Evolutionary conservation across 2,888 invertebrate genomes (phyloP).

Genomic region (Paralinhomoeus sp.): DNA sequence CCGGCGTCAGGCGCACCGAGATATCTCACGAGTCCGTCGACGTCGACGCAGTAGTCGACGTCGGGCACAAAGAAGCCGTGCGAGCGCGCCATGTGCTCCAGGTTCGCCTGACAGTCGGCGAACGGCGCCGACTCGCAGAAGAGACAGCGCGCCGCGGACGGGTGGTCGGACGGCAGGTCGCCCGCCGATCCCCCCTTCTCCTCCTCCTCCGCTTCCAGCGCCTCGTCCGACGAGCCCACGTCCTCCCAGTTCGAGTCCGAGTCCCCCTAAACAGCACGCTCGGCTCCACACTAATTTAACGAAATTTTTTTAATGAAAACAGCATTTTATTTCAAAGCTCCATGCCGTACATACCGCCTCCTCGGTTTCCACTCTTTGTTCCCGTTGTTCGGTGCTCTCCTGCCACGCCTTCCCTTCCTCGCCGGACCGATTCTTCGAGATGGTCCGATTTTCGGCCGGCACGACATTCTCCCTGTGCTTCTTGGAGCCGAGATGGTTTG

Average conservation of each 20-base stretch:
- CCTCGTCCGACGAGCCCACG: no score
- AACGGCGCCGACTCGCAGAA: not conserved
- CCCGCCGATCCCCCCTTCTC: not conserved
- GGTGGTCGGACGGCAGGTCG: not conserved
- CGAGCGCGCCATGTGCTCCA: conserved; percentile 66
- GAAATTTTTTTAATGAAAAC: no score
- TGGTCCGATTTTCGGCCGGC: not conserved
- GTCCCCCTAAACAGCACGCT: no score
- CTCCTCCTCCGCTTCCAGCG: no score
- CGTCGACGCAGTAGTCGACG: conserved; percentile 59
- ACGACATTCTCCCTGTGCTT: conserved; percentile 41
- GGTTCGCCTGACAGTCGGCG: conserved; percentile 41
- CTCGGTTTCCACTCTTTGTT: not conserved
- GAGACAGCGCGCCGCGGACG: not conserved
- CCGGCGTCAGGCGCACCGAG: conserved; percentile 32
- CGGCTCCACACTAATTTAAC: no score
- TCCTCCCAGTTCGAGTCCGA: no score
- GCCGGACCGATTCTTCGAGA: no score
- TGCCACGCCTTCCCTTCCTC: no score
- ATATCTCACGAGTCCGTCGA: conserved; percentile 61
- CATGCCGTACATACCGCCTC: no score
- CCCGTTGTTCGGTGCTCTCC: not conserved
- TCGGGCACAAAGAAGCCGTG: conserved; percentile 95
- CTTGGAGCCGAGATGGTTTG: conserved; percentile 70
- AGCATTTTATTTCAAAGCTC: no score